Evolutionary conservation across 2,797 vertebrate species (phyloP).

Genomic region (Neosalanx taihuensis): DNA sequence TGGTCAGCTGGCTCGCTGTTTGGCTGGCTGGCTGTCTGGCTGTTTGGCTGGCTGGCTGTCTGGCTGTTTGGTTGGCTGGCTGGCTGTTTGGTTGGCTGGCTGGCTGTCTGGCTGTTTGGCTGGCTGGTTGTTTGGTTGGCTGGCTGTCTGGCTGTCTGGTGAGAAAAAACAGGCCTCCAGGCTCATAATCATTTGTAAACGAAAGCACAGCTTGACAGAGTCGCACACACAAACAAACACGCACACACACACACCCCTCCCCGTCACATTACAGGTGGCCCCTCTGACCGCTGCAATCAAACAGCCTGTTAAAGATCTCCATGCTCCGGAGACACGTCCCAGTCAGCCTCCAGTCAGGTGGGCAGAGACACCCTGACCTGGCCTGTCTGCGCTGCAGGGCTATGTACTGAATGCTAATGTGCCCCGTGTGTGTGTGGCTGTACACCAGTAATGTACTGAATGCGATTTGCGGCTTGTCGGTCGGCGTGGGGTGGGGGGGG

Average conservation of each 20-base stretch:
- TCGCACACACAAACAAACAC: constrained; percentile 10
- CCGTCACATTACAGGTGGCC: constrained; percentile 8
- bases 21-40: no score
- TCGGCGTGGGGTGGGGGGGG: not conserved
- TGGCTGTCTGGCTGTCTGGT: no score
- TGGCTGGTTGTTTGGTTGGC: no score
- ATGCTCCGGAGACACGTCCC: no score
- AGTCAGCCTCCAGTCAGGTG: not conserved
- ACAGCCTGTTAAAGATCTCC: not conserved
- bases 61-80: no score
- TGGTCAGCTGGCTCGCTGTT: no score
- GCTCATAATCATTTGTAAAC: constrained; percentile 58
- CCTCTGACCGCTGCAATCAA: constrained; percentile 24
- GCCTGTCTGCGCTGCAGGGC: constrained; percentile 24
- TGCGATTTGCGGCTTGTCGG: constrained; percentile 1
- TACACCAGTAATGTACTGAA: not conserved
- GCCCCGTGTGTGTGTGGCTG: not conserved
- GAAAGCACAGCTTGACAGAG: constrained; percentile 20
- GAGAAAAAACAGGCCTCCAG: constrained; percentile 23
- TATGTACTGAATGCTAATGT: constrained; percentile 13
- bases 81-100: no score
- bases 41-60: no score
- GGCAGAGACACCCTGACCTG: not conserved
- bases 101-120: no score
- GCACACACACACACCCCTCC: constrained; percentile 22